Base-by-base conservation (phyloP, 2,888 invertebrate genomes). In the Steromphala cineraria region DNA sequence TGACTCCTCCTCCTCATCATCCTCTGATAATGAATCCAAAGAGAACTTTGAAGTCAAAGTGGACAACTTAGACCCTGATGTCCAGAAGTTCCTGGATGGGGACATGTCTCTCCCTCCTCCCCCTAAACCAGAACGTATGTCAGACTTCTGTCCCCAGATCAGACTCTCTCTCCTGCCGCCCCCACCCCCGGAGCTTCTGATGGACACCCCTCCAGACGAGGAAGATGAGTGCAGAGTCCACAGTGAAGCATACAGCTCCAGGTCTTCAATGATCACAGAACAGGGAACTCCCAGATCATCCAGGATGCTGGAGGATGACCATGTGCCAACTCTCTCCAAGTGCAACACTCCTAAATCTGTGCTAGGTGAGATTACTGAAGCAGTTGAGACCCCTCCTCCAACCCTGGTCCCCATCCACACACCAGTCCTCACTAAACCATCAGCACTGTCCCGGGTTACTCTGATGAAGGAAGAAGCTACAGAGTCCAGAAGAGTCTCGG, bases 151-250 rank as follows among this genome's bases (percentile, higher is more conserved):
- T 40, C 71, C 71, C 15, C 71, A 31, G 36, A 36, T 71, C 71
- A 31, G 71, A 71, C 71, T 71, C 7, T 71, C 71, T 19, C 71
- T 71, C 71, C 71, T 71, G 1, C 71, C 71, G 40, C 71, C 71
- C 8, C 71, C 71, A 71, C 71, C 71, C 31, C 71, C 71, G 15
- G 71, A 71, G 36, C 71, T 71, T 15, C 36, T 71, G 10, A 71
- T 71, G 71, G 71, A 71, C 31, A 71, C 71, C 17, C 71, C 71
- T 5, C 71, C 71, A 71, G 36, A 19, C 17, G 40, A 71, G 10
- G 36, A 71, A 36, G 71, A 71, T 19, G 28, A 71, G 19, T 4
- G 24, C 56, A 17, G 71, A 36, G 31, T 36, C 15, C 28, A 24
- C 28, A 62, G 24, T 62, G 71, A 40, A 36, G 71, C 71, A 10